Base-by-base conservation (phyloP, 1,140 invertebrate genomes). In the Helicoverpa armigera region DNA sequence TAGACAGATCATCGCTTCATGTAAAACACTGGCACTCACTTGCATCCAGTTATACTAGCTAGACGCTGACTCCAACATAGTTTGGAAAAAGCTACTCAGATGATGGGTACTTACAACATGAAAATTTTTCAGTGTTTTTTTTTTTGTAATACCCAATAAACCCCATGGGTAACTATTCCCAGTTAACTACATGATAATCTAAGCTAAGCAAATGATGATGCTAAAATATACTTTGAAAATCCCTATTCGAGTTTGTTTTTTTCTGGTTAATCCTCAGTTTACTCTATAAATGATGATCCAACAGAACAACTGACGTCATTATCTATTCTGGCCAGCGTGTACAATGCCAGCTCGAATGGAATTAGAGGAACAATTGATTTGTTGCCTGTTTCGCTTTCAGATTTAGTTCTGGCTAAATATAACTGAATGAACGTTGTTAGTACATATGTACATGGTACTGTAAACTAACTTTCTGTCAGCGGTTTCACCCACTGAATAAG, bases 351-450 rank as follows among this genome's bases (percentile, higher is more conserved):
- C 14, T 31, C 1, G 31, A 14, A 35, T 31, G 14, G 61, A 63
- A 63, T 43, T 63, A 11, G 29, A 43, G 31, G 14, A 43, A 14
- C 61, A 63, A 63, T 43, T 63, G 29, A 35, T 63, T 63, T 63
- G 61, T n/a, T 63, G 35, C 2, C 23, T 14, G 2, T 12, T 35
- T 5, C 3, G 31, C 61, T 31, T 56, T n/a, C 13, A n/a, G n/a
- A 18, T 63, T 63, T 63, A 63, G 61, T n/a, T 63, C 13, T 3
- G 2, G 12, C 31, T 63, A 63, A 63, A 43, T 35, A 43, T n/a
- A 63, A 43, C 29, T 3, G n/a, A 35, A 35, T 35, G 3, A 7
- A 35, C 35, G 35, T 35, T n/a, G n/a, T n/a, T n/a, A n/a, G 35
- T 35, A 23, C 23, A 23, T 23, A 23, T 23, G 23, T 23, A n/a